Evolutionary conservation across 2,797 vertebrate genomes (phyloP).

Genomic region (Zenarchopterus dispar): DNA sequence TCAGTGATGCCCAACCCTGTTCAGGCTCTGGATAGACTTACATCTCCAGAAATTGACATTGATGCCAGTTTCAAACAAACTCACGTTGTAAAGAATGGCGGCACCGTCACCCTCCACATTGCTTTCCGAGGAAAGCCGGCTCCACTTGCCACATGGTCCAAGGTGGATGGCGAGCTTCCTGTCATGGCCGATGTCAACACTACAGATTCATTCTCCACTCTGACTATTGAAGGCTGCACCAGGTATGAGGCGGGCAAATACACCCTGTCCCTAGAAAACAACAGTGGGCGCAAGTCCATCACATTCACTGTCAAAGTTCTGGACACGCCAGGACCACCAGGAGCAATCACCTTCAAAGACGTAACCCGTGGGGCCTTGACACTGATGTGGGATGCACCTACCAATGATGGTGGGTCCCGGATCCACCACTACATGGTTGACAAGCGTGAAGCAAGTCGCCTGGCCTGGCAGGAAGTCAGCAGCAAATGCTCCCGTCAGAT

Average conservation of each 20-base stretch:
- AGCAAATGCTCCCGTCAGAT: conserved; percentile 92
- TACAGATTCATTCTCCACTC: conserved; percentile 90
- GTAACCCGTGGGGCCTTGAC: conserved; percentile 92
- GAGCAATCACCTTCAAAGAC: conserved; percentile 93
- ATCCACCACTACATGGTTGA: conserved; percentile 95
- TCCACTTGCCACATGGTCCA: conserved; percentile 94
- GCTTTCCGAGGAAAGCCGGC: conserved; percentile 92
- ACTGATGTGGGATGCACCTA: conserved; percentile 96
- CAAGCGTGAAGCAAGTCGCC: conserved; percentile 94
- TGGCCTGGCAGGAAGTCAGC: conserved; percentile 94
- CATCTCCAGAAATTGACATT: conserved; percentile 94
- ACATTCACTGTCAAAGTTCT: conserved; percentile 96
- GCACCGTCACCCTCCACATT: conserved; percentile 89
- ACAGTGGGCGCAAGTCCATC: conserved; percentile 93
- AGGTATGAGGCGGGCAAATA: conserved; percentile 98
- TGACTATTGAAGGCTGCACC: conserved; percentile 94
- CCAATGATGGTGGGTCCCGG: conserved; percentile 92
- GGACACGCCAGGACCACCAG: conserved; percentile 96
- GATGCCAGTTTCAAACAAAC: conserved; percentile 97
- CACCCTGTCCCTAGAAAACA: conserved; percentile 94
- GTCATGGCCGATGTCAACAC: conserved; percentile 92
- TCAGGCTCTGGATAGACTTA: conserved; percentile 92
- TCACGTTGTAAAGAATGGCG: conserved; percentile 93
- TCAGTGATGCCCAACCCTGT: conserved; percentile 88
- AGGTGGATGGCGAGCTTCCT: conserved; percentile 89